Conservation (phyloP, 2,888 invertebrate genomes). For the Caenorhabditis drosophilae region DNA sequence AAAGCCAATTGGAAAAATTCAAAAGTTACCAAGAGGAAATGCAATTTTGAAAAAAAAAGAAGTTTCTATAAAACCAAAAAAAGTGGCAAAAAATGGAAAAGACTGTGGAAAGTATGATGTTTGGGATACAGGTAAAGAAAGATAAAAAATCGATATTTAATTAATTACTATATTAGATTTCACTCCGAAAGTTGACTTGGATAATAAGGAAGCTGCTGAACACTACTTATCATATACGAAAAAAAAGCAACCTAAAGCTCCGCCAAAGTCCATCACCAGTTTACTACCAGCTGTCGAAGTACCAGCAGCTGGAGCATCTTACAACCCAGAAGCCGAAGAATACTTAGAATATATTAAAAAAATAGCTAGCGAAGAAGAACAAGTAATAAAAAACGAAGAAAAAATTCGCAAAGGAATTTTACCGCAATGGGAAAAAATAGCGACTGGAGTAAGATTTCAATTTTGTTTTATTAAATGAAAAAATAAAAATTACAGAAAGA, state of each 20-base stretch:
- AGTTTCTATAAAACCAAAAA: not conserved
- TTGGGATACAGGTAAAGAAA: slow-evolving; percentile 36
- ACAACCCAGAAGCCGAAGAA: slow-evolving; percentile 44
- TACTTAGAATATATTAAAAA: slow-evolving; percentile 36
- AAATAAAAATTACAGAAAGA: too few relatives aligned
- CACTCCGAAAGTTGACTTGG: slow-evolving; percentile 24
- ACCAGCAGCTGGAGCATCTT: slow-evolving; percentile 38
- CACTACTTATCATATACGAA: slow-evolving; percentile 38
- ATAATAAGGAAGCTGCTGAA: slow-evolving; percentile 23
- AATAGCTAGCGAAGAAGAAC: slow-evolving; percentile 36
- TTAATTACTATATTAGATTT: too few relatives aligned
- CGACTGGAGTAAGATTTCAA: slow-evolving; percentile 6
- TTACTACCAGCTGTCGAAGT: slow-evolving; percentile 41
- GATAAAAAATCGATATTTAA: too few relatives aligned
- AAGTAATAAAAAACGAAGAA: slow-evolving; percentile 25
- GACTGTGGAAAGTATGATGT: slow-evolving; percentile 30
- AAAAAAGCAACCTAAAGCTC: slow-evolving; percentile 35
- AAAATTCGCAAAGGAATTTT: slow-evolving; percentile 26
- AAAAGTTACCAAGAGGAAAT: slow-evolving; percentile 32
- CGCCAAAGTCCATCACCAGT: slow-evolving; percentile 29
- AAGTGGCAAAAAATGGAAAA: slow-evolving; percentile 4
- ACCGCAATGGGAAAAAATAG: slow-evolving; percentile 34
- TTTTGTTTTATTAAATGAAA: not conserved
- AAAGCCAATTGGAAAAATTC: slow-evolving; percentile 9
- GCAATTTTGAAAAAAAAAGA: slow-evolving; percentile 18